Evolutionary conservation across 1,140 invertebrate species (phyloP), one percentile per base, ranked within the genome.

Genomic region (Drosophila mojavensis): DNA sequence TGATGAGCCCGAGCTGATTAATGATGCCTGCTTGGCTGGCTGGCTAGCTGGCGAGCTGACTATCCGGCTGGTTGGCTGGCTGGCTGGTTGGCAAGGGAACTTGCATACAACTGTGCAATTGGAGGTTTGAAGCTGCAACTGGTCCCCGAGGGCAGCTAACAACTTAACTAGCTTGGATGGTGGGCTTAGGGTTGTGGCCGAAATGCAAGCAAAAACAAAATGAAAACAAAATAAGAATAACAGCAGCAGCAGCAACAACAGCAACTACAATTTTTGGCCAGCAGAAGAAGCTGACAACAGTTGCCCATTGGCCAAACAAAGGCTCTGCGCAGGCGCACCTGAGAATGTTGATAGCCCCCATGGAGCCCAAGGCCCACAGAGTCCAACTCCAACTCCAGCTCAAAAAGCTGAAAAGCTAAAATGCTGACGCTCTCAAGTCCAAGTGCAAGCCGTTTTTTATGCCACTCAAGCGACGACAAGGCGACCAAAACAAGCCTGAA

Each of bases 331-430:
- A 61, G 73, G 84, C 80, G 84, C 84, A 89, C 84, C 84, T 89
- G 84, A 89, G 84, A 89, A 89, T 89, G 84, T 89, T 89, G 84
- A 89, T 89, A 89, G 84, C 84, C 85, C 81, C 84, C 84, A 78
- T 75, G 84, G 83, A 88, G 79, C 69, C 63, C 59, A 62, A 58
- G 55, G 54, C 36, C 60, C 58, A 61, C 24, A 17, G 50, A 62
- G 47, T 68, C 48, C 43, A 48, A 60, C 58, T 13, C 7, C 41
- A 9, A 59, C 41, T 45, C 43, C 26, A 28, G 28, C 30, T 59
- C 24, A 50, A 70, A 15, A 28, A 50, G 48, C 48, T 47, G 43
- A 47, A 47, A 17, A 15, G 43, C n/a, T 53, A 36, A 59, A 65
- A 28, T 30, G 26, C 50, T 47, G 48, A 13, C 60, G 53, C 53